Base-by-base conservation (phyloP, 2,888 invertebrate species). In the Chymomyza procnemis region DNA sequence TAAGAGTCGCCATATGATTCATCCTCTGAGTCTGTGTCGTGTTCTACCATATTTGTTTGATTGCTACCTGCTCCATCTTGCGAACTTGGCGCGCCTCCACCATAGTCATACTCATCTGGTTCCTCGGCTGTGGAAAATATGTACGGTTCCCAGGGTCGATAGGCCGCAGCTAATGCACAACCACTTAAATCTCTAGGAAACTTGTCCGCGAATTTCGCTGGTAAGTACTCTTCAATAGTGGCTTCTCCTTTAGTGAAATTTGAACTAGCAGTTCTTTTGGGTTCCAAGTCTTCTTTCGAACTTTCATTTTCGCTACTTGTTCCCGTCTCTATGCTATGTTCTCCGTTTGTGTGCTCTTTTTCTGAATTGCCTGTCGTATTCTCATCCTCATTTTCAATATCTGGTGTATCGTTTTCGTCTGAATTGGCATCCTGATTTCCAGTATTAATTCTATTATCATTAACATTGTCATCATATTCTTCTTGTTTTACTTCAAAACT, bases 81-180 rank as follows among this genome's bases (percentile, higher is more conserved):
- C 34, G 34, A 34, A 8, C 4, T 22, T 22, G 2, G 2, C 4
- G 26, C 26, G 5, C 12, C 34, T 5, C 54, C 12, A 2, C 61
- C 64, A n/a, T 73, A 65, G 56, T 65, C 69, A 30, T 69, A 54
- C 4, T 74, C 70, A 6, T 55, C 19, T 1, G 63, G n/a, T 12
- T 66, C 22, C n/a, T 19, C 69, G 8, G 16, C 19, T 41, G 21
- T 76, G 47, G 71, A 72, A 26, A 88, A 87, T 5, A 90, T 88
- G 65, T 89, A 91, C 0, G 91, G 91, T 58, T 90, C 90, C 89
- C 89, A 90, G 4, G 89, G 77, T 19, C 90, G 85, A 65, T 87
- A 88, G 12, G 87, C 86, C 0, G 88, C 89, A 3, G 76, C 76
- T n/a, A 91, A 66, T 2, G 88, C 85, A 68, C 91, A 91, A 12